Evolutionary conservation across 2,113 vertebrate species (phyloP).

Genomic region (Triplophysa tibetana): DNA sequence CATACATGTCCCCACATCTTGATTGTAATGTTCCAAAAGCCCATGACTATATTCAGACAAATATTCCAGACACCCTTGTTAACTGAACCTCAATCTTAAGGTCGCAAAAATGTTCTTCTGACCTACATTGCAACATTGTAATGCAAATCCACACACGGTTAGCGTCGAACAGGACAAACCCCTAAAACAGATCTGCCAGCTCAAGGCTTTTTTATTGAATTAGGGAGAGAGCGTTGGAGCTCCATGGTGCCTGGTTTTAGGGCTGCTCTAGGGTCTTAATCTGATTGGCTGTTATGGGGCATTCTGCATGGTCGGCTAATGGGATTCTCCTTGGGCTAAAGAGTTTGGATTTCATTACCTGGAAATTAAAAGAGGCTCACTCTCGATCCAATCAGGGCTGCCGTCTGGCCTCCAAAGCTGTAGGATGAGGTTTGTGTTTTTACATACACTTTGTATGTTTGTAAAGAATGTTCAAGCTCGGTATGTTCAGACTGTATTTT

Average conservation of each 20-base stretch:
- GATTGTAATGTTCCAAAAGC: not conserved
- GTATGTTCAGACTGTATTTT: no score
- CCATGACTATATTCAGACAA: not conserved
- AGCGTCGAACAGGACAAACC: slow-evolving; percentile 36
- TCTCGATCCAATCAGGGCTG: slow-evolving; percentile 51
- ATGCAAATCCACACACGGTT: slow-evolving; percentile 40
- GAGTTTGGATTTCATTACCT: slow-evolving; percentile 56
- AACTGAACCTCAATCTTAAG: not conserved
- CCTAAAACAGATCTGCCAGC: slow-evolving; percentile 13
- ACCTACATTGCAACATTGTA: slow-evolving; percentile 20
- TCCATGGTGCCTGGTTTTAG: slow-evolving; percentile 40
- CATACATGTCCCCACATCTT: not conserved
- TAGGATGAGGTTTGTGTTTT: slow-evolving; percentile 17
- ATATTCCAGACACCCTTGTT: not conserved
- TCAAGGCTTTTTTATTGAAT: slow-evolving; percentile 50
- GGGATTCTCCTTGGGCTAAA: slow-evolving; percentile 53
- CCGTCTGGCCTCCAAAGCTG: slow-evolving; percentile 30
- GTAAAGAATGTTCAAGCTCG: not conserved
- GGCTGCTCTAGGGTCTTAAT: slow-evolving; percentile 50
- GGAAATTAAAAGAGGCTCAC: slow-evolving; percentile 49
- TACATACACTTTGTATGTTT: not conserved
- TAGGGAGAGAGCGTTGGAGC: slow-evolving; percentile 25
- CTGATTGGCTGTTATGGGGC: slow-evolving; percentile 50
- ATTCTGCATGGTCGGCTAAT: slow-evolving; percentile 54
- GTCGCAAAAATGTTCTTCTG: slow-evolving; percentile 9